A percentile compares a stretch with the other conserved stretches of the same genome.
phyloP scores from a whole-genome alignment of 2,888 invertebrate species.

The Cephus pygmeus region DNA sequence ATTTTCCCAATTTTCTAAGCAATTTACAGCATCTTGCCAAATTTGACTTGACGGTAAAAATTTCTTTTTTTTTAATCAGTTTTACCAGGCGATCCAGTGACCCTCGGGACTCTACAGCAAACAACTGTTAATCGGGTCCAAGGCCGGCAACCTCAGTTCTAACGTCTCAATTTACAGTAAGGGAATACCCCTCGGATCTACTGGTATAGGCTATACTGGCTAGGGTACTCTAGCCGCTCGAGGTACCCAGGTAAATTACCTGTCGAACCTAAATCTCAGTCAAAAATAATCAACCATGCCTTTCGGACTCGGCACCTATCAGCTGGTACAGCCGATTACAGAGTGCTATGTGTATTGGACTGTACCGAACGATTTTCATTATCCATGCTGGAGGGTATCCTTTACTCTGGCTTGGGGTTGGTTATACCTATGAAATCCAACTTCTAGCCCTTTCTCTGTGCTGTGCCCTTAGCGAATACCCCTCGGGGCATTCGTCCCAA shows the following conservation, averaged over 20 bases:
- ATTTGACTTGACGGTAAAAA: background rate
- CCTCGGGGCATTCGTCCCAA: conserved; percentile 23
- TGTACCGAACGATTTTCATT: conserved; percentile 34
- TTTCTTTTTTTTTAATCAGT: background rate
- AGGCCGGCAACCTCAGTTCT: too few species aligned
- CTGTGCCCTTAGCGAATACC: conserved; percentile 9
- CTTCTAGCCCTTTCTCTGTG: background rate
- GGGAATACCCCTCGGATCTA: too few species aligned
- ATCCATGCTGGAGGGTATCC: conserved; percentile 28
- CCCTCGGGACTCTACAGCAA: too few species aligned
- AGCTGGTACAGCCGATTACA: background rate
- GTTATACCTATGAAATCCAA: conserved; percentile 28
- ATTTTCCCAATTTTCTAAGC: background rate
- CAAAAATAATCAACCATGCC: too few species aligned
- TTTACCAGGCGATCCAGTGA: too few species aligned
- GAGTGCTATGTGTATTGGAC: conserved; percentile 26
- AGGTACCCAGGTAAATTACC: too few species aligned
- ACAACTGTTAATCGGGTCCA: too few species aligned
- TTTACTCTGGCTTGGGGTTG: conserved; percentile 16
- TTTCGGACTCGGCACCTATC: too few species aligned
- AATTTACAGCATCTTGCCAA: background rate
- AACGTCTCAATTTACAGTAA: too few species aligned
- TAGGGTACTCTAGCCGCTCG: too few species aligned
- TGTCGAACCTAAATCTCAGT: too few species aligned
- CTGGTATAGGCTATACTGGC: too few species aligned